Conservation (phyloP, 2,888 invertebrate genomes). For the Caenorhabditis sinica region DNA sequence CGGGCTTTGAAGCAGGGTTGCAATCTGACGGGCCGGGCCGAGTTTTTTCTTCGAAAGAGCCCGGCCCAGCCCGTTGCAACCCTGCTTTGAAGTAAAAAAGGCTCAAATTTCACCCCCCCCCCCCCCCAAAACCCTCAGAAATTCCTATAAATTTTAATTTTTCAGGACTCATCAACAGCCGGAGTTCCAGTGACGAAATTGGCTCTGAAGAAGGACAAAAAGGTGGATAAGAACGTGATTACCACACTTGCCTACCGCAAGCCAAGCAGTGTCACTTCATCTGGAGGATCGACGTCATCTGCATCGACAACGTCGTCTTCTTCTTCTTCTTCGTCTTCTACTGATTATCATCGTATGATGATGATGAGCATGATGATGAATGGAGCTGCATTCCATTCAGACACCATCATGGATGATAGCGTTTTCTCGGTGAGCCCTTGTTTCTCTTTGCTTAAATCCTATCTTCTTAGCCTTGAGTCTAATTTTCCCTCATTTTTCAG, state of each 20-base stretch:
- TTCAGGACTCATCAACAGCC: slow-evolving; percentile 3
- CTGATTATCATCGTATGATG: slow-evolving; percentile 1
- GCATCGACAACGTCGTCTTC: background rate
- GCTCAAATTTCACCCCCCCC: too few relatives aligned
- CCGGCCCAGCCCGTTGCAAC: too few relatives aligned
- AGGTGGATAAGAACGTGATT: slow-evolving; percentile 52
- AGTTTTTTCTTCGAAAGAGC: too few relatives aligned
- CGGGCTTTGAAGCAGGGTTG: too few relatives aligned
- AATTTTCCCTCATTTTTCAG: too few relatives aligned
- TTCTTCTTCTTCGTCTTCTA: slow-evolving; percentile 8
- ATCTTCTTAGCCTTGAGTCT: too few relatives aligned
- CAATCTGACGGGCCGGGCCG: too few relatives aligned
- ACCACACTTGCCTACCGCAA: slow-evolving; percentile 57
- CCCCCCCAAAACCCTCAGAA: background rate
- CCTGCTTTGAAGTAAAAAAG: too few relatives aligned
- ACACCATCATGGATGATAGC: background rate
- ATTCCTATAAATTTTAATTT: background rate
- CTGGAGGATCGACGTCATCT: slow-evolving; percentile 17
- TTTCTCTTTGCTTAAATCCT: too few relatives aligned
- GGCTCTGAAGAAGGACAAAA: slow-evolving; percentile 61
- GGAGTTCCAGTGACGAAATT: slow-evolving; percentile 57
- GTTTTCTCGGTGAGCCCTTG: too few relatives aligned
- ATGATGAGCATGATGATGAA: background rate
- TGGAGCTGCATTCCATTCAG: background rate
- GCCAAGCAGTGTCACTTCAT: slow-evolving; percentile 20